These are phyloP conservation scores for Agriopis marginaria DNA, from an alignment of 2,888 invertebrate genomes.

Conservation along the genomic window DNA sequence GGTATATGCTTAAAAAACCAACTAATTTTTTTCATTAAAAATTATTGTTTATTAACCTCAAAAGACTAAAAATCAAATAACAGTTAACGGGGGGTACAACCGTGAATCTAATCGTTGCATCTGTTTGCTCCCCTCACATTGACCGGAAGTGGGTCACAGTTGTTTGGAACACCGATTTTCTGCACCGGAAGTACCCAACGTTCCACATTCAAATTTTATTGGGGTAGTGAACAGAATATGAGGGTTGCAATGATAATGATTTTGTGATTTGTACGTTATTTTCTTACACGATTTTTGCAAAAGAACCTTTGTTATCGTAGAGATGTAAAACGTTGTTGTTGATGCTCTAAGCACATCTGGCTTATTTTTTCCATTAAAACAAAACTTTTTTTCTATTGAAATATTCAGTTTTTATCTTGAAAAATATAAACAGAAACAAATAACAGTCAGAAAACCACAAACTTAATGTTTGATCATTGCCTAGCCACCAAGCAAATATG, in stretches of 20 bases:
- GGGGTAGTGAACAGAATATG: slow-evolving; percentile 76
- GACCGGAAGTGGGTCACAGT: slow-evolving; percentile 84
- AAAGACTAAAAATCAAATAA: slow-evolving; percentile 64
- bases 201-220: slow-evolving; percentile 84
- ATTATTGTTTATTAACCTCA: slow-evolving; percentile 41
- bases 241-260: slow-evolving; percentile 65
- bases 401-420: no score
- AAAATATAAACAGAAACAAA: no score
- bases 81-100: slow-evolving; percentile 68
- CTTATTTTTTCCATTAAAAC: no score
- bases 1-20: no score
- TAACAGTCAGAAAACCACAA: no score
- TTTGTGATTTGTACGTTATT: slow-evolving; percentile 46
- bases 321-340: not conserved
- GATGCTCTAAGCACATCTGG: not conserved
- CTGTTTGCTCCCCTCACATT: slow-evolving; percentile 78
- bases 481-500: no score
- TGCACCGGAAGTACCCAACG: slow-evolving; percentile 83
- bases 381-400: no score
- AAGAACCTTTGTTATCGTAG: not conserved
- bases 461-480: no score
- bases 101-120: slow-evolving; percentile 83
- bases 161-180: slow-evolving; percentile 84
- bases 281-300: slow-evolving; percentile 30
- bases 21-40: slow-evolving; percentile 1